Conservation (phyloP, 1,140 invertebrate genomes). For the Oryctes rhinoceros region DNA sequence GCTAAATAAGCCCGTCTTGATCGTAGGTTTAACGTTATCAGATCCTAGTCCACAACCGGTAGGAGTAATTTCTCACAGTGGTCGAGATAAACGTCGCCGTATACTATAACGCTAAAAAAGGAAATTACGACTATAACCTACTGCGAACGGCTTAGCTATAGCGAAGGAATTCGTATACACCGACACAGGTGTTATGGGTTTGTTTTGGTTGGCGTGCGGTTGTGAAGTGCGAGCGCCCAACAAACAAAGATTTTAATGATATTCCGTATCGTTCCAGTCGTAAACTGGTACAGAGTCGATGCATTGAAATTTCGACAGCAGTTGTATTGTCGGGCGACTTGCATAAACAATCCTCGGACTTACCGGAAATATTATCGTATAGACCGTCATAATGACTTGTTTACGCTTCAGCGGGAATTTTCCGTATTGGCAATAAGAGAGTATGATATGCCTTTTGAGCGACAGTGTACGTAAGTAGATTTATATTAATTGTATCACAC, state of each 20-base stretch:
- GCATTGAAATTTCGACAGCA: constrained; percentile 21
- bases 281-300: constrained; percentile 38
- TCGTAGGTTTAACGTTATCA: constrained; percentile 3
- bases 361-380: background rate
- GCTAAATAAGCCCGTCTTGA: constrained; percentile 4
- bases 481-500: background rate
- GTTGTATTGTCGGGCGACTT: constrained; percentile 22
- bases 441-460: constrained; percentile 34
- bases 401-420: background rate
- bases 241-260: constrained; percentile 37
- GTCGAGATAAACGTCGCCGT: constrained; percentile 21
- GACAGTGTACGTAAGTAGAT: constrained; percentile 27
- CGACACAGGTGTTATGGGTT: background rate
- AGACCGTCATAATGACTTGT: background rate
- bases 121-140: constrained; percentile 27
- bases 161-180: constrained; percentile 18
- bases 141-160: background rate
- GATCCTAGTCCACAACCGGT: background rate
- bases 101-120: constrained; percentile 7
- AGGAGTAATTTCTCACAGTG: constrained; percentile 13
- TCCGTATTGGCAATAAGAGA: background rate
- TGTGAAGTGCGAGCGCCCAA: background rate
- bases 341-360: constrained; percentile 4
- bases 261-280: constrained; percentile 30
- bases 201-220: constrained; percentile 34